phyloP scores from a whole-genome alignment of 2,797 vertebrate species.

The Prunella strophiata region DNA sequence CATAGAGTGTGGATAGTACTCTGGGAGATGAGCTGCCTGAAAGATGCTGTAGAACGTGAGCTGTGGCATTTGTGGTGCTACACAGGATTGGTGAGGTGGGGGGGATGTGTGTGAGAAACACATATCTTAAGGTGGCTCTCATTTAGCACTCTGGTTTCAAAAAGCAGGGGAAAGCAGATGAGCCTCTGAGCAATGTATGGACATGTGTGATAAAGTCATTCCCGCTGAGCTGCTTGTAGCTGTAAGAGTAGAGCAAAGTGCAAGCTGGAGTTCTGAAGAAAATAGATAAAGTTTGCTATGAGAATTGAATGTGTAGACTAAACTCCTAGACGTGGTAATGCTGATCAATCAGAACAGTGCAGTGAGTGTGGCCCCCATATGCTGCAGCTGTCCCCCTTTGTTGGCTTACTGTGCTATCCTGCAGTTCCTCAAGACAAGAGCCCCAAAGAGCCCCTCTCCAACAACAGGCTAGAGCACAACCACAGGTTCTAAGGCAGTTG shows the following conservation, averaged over 20 bases:
- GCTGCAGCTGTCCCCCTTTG: not conserved
- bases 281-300: not conserved
- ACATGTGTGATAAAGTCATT: not conserved
- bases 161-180: not conserved
- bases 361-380: not conserved
- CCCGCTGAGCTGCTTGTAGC: not conserved
- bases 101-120: not conserved
- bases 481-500: not conserved
- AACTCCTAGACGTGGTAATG: not conserved
- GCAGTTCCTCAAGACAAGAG: not conserved
- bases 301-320: not conserved
- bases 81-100: not conserved
- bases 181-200: not conserved
- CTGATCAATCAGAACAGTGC: not conserved
- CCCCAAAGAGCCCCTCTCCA: not conserved
- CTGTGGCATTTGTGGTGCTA: not conserved
- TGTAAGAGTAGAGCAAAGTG: not conserved
- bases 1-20: not conserved
- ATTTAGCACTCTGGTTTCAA: not conserved
- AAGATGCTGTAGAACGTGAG: not conserved
- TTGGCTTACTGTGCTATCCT: not conserved
- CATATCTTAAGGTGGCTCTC: not conserved
- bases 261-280: not conserved
- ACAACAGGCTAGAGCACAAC: not conserved
- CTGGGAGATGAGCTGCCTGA: not conserved